Conservation (phyloP, 2,797 vertebrate genomes). For the Lepus oiostolus region DNA sequence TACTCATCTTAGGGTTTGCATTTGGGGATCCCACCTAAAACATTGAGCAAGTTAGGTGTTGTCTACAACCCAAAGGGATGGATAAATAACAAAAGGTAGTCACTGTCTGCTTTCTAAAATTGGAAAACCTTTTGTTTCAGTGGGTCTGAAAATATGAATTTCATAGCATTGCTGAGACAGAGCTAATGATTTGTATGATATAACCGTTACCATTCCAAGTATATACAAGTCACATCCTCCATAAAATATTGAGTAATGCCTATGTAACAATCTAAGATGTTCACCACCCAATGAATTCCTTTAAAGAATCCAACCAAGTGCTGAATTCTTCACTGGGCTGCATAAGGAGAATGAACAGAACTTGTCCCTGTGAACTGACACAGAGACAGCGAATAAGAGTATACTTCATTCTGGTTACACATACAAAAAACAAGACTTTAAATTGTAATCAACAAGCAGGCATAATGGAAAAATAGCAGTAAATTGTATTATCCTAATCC, state of each 20-base stretch:
- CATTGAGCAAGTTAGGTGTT: not conserved
- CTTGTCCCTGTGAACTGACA: not conserved
- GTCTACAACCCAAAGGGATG: not conserved
- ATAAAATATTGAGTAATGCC: not conserved
- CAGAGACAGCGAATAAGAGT: not conserved
- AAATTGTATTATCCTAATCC: slow-evolving; percentile 26
- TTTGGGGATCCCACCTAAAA: not conserved
- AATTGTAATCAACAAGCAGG: not conserved
- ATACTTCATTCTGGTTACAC: not conserved
- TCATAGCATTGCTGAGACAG: not conserved
- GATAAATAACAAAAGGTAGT: not conserved
- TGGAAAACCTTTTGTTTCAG: not conserved
- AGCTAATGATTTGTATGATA: not conserved
- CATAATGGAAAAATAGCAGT: not conserved
- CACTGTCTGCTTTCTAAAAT: not conserved
- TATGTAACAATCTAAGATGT: not conserved
- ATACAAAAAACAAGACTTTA: slow-evolving; percentile 24
- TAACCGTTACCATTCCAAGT: not conserved
- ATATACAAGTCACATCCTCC: not conserved
- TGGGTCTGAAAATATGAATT: not conserved
- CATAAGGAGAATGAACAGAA: not conserved
- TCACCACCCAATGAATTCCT: not conserved
- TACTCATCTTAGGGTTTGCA: not conserved
- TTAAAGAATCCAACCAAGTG: not conserved
- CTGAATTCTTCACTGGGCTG: not conserved